These are phyloP conservation scores for Adoxophyes honmai DNA, from an alignment of 1,140 invertebrate species.

Conservation along the genomic window DNA sequence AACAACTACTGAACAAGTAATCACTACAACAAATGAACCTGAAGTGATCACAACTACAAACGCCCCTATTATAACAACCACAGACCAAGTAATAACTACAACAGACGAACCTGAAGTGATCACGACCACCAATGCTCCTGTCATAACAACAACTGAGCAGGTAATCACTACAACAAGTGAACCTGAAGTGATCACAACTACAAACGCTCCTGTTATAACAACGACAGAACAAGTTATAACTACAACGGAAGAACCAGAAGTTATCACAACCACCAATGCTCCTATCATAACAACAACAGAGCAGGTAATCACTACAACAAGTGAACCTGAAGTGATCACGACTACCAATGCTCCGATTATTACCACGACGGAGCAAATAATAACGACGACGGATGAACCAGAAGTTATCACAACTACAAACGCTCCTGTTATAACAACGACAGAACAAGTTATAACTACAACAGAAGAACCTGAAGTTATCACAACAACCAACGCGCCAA, in stretches of 20 bases:
- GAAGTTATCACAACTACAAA: too few relatives aligned
- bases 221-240: neutral
- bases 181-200: neutral
- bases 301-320: neutral
- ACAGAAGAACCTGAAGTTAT: conserved; percentile 9
- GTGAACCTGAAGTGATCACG: too few relatives aligned
- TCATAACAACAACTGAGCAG: neutral
- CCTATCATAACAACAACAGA: conserved; percentile 9
- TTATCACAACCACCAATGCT: neutral
- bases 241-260: neutral
- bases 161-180: neutral
- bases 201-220: neutral
- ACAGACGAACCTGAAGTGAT: neutral
- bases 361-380: too few relatives aligned
- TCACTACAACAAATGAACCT: neutral
- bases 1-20: neutral
- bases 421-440: neutral
- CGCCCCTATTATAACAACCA: neutral
- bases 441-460: neutral
- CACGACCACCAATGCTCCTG: neutral
- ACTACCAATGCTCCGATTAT: too few relatives aligned
- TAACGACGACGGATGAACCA: too few relatives aligned
- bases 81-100: neutral
- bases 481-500: neutral
- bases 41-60: neutral